Percentiles rank a stretch among this genome's conserved stretches.
Evolutionary conservation across 2,888 invertebrate genomes (phyloP).

Genomic region (Drosophila quasianomalipes): DNA sequence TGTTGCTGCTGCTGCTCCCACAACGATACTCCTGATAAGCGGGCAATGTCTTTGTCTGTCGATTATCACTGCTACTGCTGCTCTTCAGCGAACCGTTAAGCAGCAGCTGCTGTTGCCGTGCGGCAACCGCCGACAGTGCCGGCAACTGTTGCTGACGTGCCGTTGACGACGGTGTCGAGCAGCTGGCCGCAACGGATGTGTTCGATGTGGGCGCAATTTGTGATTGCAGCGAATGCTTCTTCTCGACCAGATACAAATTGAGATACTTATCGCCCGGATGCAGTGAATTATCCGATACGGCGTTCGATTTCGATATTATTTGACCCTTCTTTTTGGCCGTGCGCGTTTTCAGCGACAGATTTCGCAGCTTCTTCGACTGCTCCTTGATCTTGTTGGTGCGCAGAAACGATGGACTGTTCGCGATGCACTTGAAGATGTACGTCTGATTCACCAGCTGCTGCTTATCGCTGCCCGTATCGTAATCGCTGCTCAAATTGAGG

Average conservation of each 20-base stretch:
- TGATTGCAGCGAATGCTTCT: constrained; percentile 80
- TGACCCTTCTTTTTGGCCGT: constrained; percentile 84
- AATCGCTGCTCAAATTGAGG: constrained; percentile 69
- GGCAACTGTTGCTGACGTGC: constrained; percentile 70
- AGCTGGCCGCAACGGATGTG: constrained; percentile 52
- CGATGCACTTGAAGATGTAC: constrained; percentile 85
- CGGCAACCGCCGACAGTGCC: constrained; percentile 70
- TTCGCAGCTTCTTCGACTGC: constrained; percentile 84
- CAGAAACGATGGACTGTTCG: constrained; percentile 85
- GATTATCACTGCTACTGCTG: constrained; percentile 19
- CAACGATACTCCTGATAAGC: constrained; percentile 79
- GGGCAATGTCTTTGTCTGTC: constrained; percentile 82
- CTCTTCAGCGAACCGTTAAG: constrained; percentile 83
- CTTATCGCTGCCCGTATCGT: constrained; percentile 78
- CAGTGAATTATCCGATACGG: constrained; percentile 85
- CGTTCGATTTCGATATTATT: constrained; percentile 84
- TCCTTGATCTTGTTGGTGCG: constrained; percentile 85
- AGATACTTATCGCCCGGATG: constrained; percentile 85
- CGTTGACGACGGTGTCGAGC: constrained; percentile 55
- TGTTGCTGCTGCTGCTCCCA: constrained; percentile 56
- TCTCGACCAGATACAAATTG: constrained; percentile 84
- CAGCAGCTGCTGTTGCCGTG: constrained; percentile 77
- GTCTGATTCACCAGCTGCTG: constrained; percentile 84
- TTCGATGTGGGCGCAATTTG: constrained; percentile 46
- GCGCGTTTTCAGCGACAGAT: constrained; percentile 83